These are phyloP conservation scores for Ceyx erithaca DNA, from an alignment of 2,797 vertebrate species.

Conservation along the genomic window DNA sequence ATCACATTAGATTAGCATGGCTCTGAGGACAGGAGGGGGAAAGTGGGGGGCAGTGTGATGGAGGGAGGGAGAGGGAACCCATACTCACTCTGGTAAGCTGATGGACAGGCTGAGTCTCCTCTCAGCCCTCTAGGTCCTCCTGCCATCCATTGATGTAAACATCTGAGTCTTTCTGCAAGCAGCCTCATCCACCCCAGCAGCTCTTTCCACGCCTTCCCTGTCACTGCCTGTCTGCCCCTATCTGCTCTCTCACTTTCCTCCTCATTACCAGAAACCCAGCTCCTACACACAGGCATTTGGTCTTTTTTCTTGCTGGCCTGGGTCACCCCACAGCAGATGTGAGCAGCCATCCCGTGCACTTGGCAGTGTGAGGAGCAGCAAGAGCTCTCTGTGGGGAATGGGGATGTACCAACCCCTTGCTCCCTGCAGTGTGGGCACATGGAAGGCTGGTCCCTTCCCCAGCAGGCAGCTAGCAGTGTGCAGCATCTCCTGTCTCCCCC, in stretches of 20 bases:
- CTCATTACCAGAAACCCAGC: neutral
- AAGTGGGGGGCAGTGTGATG: neutral
- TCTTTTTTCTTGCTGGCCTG: neutral
- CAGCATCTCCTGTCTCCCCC: slow-evolving; percentile 20
- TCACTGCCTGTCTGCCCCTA: neutral
- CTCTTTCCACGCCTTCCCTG: neutral
- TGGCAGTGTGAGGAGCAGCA: neutral
- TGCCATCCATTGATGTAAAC: neutral
- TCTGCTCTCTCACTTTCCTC: neutral
- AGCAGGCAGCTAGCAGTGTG: neutral
- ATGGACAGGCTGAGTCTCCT: neutral
- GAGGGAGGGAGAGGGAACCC: neutral
- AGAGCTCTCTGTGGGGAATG: neutral
- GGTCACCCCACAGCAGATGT: neutral
- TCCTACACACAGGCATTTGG: neutral
- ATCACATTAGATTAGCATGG: slow-evolving; percentile 68
- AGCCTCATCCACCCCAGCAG: neutral
- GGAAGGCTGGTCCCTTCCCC: neutral
- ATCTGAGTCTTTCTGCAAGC: neutral
- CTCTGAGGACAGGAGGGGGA: neutral
- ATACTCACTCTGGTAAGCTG: neutral
- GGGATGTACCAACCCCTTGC: neutral
- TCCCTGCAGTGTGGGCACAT: neutral
- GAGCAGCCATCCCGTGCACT: neutral
- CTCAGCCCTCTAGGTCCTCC: neutral